phyloP scores from a whole-genome alignment of 2,888 invertebrate species.

The Empis livida region DNA sequence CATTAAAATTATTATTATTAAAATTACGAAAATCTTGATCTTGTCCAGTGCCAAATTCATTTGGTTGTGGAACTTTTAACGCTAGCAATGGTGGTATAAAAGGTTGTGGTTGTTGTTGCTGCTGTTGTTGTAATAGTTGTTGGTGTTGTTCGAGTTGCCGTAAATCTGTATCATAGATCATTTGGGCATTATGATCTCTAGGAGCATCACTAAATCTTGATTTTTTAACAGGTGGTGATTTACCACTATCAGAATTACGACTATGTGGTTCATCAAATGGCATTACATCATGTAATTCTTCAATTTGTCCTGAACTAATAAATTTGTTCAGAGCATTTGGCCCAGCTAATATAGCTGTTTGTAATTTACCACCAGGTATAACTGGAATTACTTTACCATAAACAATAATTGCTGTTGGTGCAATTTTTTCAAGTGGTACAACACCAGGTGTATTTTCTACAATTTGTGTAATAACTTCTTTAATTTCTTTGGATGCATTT shows the following conservation, averaged over 20 bases:
- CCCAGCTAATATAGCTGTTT: conserved; percentile 64
- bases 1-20: conserved; percentile 10
- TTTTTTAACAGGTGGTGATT: conserved; percentile 27
- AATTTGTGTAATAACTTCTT: conserved; percentile 57
- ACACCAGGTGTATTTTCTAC: conserved; percentile 65
- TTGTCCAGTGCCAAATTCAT: conserved; percentile 6
- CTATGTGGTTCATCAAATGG: conserved; percentile 44
- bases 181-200: conserved; percentile 29
- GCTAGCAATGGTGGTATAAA: conserved; percentile 26
- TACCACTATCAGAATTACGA: conserved; percentile 21
- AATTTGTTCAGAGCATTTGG: conserved; percentile 62
- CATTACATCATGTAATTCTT: conserved; percentile 65
- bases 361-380: conserved; percentile 61
- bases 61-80: conserved; percentile 25
- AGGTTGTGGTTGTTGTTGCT: conserved; percentile 15
- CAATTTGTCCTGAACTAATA: conserved; percentile 67
- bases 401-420: conserved; percentile 66
- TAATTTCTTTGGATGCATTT: conserved; percentile 38
- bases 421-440: conserved; percentile 60
- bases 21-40: conserved; percentile 12
- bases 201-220: conserved; percentile 25
- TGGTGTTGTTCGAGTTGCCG: conserved; percentile 8
- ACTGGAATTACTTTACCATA: conserved; percentile 74
- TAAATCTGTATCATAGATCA: conserved; percentile 19
- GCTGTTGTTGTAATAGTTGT: conserved; percentile 1